Conservation (phyloP, 2,888 invertebrate genomes). For the Nomada fabriciana region DNA sequence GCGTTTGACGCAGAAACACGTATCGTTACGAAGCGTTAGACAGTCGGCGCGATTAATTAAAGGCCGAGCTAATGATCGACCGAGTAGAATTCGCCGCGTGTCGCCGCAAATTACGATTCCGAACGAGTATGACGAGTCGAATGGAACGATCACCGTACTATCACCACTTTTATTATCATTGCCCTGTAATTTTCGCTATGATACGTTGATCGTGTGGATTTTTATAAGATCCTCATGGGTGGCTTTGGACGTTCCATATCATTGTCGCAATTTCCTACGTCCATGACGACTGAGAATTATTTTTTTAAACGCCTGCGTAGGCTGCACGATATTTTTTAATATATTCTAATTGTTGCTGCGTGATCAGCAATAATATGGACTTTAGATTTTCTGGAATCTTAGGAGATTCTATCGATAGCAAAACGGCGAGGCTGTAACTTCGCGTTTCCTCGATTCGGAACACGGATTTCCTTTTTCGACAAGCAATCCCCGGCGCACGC, state of each 20-base stretch:
- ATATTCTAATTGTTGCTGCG: no score
- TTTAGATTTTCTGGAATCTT: no score
- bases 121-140: slow-evolving; percentile 18
- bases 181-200: background rate
- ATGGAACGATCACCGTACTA: background rate
- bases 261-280: no score
- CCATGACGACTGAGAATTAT: no score
- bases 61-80: slow-evolving; percentile 51
- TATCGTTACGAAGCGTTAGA: slow-evolving; percentile 29
- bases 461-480: background rate
- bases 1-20: slow-evolving; percentile 25
- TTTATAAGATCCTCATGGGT: no score
- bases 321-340: no score
- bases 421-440: no score
- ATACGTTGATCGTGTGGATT: background rate
- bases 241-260: no score
- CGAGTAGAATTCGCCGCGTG: slow-evolving; percentile 45
- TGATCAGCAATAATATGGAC: no score
- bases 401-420: no score
- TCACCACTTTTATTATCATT: background rate
- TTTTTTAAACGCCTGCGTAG: no score
- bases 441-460: no score
- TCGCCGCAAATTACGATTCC: slow-evolving; percentile 54
- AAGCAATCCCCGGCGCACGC: background rate
- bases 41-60: slow-evolving; percentile 59